Evolutionary conservation across 2,113 vertebrate species (phyloP).

Genomic region (Sylvilagus bachmani): DNA sequence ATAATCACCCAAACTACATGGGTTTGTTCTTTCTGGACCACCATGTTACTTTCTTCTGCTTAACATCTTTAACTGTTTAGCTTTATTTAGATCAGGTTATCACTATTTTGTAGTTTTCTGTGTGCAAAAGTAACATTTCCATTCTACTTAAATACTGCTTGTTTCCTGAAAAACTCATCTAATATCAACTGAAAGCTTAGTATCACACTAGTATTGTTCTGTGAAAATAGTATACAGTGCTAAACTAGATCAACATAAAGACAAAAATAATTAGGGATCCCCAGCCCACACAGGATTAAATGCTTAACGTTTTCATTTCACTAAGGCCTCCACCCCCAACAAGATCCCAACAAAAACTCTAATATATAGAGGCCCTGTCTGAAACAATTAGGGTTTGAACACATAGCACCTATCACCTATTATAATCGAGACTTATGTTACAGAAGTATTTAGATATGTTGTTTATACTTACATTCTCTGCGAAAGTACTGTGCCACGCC

Average conservation of each 20-base stretch:
- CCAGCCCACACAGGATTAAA: neutral
- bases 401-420: neutral
- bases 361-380: neutral
- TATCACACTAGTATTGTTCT: neutral
- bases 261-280: constrained; percentile 31
- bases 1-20: constrained; percentile 4
- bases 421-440: neutral
- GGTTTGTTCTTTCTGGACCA: neutral
- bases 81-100: constrained; percentile 20
- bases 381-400: neutral
- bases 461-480: neutral
- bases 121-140: neutral
- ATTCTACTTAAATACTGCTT: constrained; percentile 32
- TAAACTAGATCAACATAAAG: constrained; percentile 54
- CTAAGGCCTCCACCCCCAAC: neutral
- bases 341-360: neutral
- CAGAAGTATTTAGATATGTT: neutral
- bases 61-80: constrained; percentile 46
- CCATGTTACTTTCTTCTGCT: neutral
- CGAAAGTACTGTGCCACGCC: neutral
- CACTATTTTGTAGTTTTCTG: neutral
- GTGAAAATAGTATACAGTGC: constrained; percentile 15
- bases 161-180: constrained; percentile 30
- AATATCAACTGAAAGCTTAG: neutral
- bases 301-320: neutral